Base-by-base conservation (phyloP, 1,140 invertebrate species). In the Sycophila sp. region DNA sequence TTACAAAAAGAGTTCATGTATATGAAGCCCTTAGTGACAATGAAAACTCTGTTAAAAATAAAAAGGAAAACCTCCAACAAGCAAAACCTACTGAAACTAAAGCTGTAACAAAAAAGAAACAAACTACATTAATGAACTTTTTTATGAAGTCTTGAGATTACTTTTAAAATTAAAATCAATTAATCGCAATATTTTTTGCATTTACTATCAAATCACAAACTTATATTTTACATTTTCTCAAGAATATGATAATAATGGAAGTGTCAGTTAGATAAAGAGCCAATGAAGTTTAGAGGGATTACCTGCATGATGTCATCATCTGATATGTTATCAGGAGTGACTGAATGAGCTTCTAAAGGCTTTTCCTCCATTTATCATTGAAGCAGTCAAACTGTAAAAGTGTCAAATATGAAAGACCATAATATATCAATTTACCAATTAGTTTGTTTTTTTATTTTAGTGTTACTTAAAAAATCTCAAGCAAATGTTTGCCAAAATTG, bases 1-100 rank as follows among this genome's bases (percentile, higher is more conserved):
- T 85, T 3, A 86, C 83, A 1, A 83, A 80, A 58, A 84, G 85
- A 60, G 77, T 78, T 13, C 76, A 80, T 13, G 74, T 84, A 28
- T 79, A 80, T 38, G 82, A 84, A 73, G 82, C 80, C 68, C 77
- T 77, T 59, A 80, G 80, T 0, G 83, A 83, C 10, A 77, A 82
- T 47, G 81, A 79, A 6, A 28, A 58, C 63, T 4, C n/a, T 51
- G 15, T 38, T 56, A 59, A 68, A 63, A 24, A n/a, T n/a, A 32
- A 66, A 6, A 32, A 72, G 66, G n/a, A 56, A 45, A 51, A 70
- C 38, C 60, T 13, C n/a, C 7, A 10, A 59, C 75, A 69, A 30
- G 13, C 38, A 76, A 76, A 67, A 60, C 56, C 72, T 28, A 66
- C 53, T 55, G 70, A 76, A 71, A 22, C 0, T 4, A 59, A 77